Evolutionary conservation across 2,888 invertebrate species (phyloP).

Genomic region (Adineta ricciae): DNA sequence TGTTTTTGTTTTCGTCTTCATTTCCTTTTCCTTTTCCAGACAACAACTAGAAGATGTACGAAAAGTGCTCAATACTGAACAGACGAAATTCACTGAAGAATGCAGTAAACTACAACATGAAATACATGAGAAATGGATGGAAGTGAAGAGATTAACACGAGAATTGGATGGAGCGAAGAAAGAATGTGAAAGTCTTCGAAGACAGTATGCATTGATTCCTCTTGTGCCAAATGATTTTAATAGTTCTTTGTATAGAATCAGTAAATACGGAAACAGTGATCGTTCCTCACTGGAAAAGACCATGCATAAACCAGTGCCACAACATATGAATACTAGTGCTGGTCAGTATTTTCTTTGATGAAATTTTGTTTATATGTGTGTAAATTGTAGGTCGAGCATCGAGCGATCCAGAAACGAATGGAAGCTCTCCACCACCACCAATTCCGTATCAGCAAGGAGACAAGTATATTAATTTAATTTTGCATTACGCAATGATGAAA

Average conservation of each 20-base stretch:
- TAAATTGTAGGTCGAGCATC: not conserved
- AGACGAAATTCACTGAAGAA: not conserved
- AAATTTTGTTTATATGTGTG: not conserved
- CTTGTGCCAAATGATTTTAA: too few relatives aligned
- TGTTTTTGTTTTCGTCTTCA: too few relatives aligned
- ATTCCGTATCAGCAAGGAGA: not conserved
- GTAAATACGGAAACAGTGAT: conserved; percentile 11
- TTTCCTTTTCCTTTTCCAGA: not conserved
- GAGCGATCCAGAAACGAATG: not conserved
- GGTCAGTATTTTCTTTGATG: too few relatives aligned
- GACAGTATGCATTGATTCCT: not conserved
- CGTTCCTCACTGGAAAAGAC: not conserved
- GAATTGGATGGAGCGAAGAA: not conserved
- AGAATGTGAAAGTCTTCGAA: not conserved
- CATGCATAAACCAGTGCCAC: not conserved
- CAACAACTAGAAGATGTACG: not conserved
- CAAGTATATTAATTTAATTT: not conserved
- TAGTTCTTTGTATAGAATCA: not conserved
- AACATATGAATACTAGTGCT: not conserved
- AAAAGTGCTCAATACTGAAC: not conserved
- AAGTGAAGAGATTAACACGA: not conserved
- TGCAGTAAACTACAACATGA: not conserved
- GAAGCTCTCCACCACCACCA: not conserved
- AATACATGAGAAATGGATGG: not conserved
- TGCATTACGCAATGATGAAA: not conserved